Base-by-base conservation (phyloP, 1,140 invertebrate species). In the Mycetomoellerius zeteki region DNA sequence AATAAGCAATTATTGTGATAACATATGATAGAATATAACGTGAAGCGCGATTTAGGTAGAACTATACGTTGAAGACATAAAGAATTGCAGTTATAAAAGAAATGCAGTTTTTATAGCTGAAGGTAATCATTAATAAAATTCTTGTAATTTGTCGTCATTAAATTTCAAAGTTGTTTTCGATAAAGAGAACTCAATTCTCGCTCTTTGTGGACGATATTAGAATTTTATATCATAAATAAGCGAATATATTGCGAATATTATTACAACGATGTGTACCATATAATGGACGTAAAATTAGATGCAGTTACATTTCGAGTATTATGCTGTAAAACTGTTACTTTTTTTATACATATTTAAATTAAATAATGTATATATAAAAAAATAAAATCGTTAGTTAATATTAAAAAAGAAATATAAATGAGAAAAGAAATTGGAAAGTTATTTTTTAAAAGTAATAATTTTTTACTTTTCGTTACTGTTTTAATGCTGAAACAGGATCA, bases 121-220 rank as follows among this genome's bases (percentile, higher is more conserved):
- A n/a, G 24, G 37, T 24, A 64, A 77, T 77, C 37, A 50, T 77
- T 47, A 47, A 77, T 62, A 64, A 77, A 58, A 77, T 24, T 43
- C 54, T 60, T 43, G 50, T 30, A 14, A 47, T 2, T 24, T 43
- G 75, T 43, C 33, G 16, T 76, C 37, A 47, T 62, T 62, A 77
- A 77, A 77, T 77, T 64, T 77, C 75, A 77, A 14, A 47, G 12
- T 47, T 47, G 33, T 62, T 62, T 43, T 21, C 8, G 8, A 3
- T 24, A 10, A 21, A 12, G 4, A 19, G 73, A 24, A 43, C 16
- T 60, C 60, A 76, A 24, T 76, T 16, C 16, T 58, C 60, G 24
- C 50, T 54, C 30, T 27, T 27, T 30, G 27, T 4, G 19, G 21
- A 37, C 27, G 10, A 54, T 54, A 33, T 33, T 10, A 21, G 19